Percentiles rank a stretch among this genome's conserved stretches.
phyloP scores from a whole-genome alignment of 2,797 vertebrate species.

The Epinephelus coioides region DNA sequence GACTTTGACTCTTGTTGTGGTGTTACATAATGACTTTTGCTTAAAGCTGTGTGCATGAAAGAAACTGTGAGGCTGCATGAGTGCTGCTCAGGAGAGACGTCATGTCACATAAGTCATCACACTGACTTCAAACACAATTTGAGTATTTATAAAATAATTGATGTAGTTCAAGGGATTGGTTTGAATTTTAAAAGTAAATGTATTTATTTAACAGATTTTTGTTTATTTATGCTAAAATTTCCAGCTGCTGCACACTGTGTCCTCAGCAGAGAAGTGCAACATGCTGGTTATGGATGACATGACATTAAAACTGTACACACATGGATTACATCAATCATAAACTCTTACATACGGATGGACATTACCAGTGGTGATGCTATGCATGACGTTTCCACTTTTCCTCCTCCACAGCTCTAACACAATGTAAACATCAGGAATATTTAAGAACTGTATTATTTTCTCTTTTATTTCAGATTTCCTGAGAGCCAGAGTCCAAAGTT shows the following conservation, averaged over 20 bases:
- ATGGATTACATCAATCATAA: background rate
- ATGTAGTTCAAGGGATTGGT: background rate
- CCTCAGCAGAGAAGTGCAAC: background rate
- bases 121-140: background rate
- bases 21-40: background rate
- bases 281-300: background rate
- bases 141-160: background rate
- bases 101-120: background rate
- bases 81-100: background rate
- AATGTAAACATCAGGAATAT: background rate
- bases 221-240: background rate
- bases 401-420: background rate
- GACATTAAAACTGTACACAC: background rate
- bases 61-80: background rate
- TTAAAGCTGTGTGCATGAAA: background rate
- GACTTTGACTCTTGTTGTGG: slow-evolving; percentile 11
- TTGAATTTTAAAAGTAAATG: background rate
- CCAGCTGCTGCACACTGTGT: background rate
- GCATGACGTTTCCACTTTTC: background rate
- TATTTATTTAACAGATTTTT: background rate
- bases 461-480: slow-evolving; percentile 84
- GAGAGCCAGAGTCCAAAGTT: slow-evolving; percentile 84
- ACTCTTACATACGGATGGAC: too few relatives aligned
- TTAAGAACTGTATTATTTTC: background rate
- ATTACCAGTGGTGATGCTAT: background rate